These are phyloP conservation scores for Hirtodrosophila cameraria DNA, from an alignment of 2,888 invertebrate genomes.

Conservation along the genomic window DNA sequence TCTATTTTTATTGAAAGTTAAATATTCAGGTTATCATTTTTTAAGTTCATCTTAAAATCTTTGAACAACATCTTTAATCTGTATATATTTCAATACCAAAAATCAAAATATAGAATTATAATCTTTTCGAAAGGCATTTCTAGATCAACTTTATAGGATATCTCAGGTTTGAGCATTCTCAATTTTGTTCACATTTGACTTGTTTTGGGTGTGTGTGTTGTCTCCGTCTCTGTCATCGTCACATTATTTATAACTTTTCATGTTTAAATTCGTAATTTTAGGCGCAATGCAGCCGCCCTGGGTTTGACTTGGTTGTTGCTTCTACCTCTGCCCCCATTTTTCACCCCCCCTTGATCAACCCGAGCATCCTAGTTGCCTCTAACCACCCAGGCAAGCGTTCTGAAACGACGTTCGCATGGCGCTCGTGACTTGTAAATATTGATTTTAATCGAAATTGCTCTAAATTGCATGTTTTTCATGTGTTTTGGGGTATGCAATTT, in stretches of 20 bases:
- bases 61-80: no score
- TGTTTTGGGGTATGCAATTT: slow-evolving; percentile 61
- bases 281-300: slow-evolving; percentile 38
- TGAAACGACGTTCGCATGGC: slow-evolving; percentile 24
- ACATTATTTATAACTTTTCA: slow-evolving; percentile 75
- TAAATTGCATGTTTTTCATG: slow-evolving; percentile 68
- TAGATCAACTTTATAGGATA: slow-evolving; percentile 14
- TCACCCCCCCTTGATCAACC: neutral
- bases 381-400: slow-evolving; percentile 35
- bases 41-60: no score
- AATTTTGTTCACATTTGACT: neutral
- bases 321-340: neutral
- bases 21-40: no score
- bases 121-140: no score
- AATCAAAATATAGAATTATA: no score
- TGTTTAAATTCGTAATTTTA: slow-evolving; percentile 77
- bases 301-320: slow-evolving; percentile 1
- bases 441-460: slow-evolving; percentile 83
- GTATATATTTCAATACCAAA: no score
- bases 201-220: slow-evolving; percentile 25
- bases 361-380: slow-evolving; percentile 10
- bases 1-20: no score
- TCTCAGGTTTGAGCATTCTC: neutral
- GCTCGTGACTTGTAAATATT: slow-evolving; percentile 74
- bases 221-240: slow-evolving; percentile 52